phyloP scores from a whole-genome alignment of 1,140 invertebrate genomes.

The Druon quercuslanigerum region DNA sequence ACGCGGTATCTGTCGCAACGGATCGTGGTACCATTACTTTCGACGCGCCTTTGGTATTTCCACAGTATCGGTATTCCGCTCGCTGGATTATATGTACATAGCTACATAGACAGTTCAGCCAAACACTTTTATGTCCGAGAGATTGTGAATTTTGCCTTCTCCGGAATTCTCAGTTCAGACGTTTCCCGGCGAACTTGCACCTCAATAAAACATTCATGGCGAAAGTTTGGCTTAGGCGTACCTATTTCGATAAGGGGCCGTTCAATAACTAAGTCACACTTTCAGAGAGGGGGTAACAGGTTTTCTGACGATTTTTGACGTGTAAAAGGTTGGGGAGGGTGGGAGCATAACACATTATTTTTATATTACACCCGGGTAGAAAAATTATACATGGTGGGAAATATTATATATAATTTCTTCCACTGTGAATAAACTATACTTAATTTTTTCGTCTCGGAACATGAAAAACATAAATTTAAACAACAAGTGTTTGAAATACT shows the following conservation, averaged over 20 bases:
- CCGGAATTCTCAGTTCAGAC: constrained; percentile 36
- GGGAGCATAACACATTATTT: too few species aligned
- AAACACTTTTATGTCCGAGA: constrained; percentile 30
- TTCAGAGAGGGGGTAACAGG: too few species aligned
- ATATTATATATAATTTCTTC: too few species aligned
- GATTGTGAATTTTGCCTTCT: constrained; percentile 44
- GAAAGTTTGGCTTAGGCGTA: neutral
- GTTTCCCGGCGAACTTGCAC: constrained; percentile 35
- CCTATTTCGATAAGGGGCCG: neutral
- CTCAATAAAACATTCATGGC: neutral
- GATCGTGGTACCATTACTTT: constrained; percentile 53
- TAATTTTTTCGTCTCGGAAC: too few species aligned
- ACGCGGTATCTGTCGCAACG: constrained; percentile 50
- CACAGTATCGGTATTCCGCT: constrained; percentile 23
- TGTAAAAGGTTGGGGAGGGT: too few species aligned
- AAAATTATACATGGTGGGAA: too few species aligned
- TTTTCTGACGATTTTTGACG: too few species aligned
- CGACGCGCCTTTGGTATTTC: constrained; percentile 54
- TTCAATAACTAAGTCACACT: too few species aligned
- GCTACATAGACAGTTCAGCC: neutral
- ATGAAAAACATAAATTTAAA: too few species aligned
- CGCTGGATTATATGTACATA: constrained; percentile 11
- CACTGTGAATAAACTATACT: too few species aligned
- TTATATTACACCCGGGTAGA: too few species aligned
- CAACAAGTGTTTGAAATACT: too few species aligned